These are phyloP conservation scores for Julus scandinavius DNA, from an alignment of 2,888 invertebrate genomes.

Conservation along the genomic window DNA sequence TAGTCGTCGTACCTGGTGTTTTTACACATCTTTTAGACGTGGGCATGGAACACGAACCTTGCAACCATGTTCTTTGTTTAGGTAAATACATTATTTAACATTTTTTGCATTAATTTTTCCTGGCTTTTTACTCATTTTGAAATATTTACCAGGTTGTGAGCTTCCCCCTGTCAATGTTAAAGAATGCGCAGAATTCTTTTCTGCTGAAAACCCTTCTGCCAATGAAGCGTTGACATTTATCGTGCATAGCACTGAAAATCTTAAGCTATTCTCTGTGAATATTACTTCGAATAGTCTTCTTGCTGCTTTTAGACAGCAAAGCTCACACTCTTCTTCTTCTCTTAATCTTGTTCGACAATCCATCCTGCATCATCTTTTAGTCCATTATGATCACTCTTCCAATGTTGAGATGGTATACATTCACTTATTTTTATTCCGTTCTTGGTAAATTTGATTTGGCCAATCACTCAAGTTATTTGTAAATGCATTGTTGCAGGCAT, in stretches of 20 bases:
- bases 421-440: no score
- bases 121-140: neutral
- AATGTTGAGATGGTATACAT: slow-evolving; percentile 75
- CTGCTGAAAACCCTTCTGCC: neutral
- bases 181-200: slow-evolving; percentile 5
- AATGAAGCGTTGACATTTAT: neutral
- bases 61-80: slow-evolving; percentile 62
- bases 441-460: no score
- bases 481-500: slow-evolving; percentile 30
- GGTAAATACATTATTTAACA: neutral
- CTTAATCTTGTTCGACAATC: slow-evolving; percentile 68
- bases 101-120: neutral
- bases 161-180: neutral
- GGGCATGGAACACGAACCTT: slow-evolving; percentile 83
- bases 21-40: slow-evolving; percentile 89
- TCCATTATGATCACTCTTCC: slow-evolving; percentile 80
- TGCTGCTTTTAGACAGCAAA: neutral
- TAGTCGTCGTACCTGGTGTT: slow-evolving; percentile 84
- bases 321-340: slow-evolving; percentile 66
- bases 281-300: slow-evolving; percentile 35
- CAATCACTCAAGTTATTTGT: no score
- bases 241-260: neutral
- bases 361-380: slow-evolving; percentile 83
- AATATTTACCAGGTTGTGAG: neutral
- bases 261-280: neutral